Conservation (phyloP, 2,888 invertebrate genomes). For the Acrobasis consociella region DNA sequence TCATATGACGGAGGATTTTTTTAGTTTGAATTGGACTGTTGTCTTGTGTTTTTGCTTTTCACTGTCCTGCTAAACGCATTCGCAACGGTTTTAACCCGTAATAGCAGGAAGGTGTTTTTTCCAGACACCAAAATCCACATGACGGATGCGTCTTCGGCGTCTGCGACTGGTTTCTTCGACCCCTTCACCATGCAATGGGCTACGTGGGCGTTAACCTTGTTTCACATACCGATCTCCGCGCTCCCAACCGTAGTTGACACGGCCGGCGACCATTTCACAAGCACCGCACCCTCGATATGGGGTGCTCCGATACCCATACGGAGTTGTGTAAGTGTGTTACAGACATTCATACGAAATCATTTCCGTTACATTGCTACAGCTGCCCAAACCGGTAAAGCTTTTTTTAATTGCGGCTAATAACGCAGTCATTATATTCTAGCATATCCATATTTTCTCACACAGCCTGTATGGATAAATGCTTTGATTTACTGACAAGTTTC, state of each 20-base stretch:
- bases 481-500: no score
- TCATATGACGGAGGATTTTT: no score
- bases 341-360: neutral
- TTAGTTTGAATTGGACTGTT: no score
- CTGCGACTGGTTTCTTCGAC: slow-evolving; percentile 96
- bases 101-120: neutral
- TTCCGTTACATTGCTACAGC: no score
- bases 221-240: slow-evolving; percentile 88
- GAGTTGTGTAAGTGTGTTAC: slow-evolving; percentile 84
- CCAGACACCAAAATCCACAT: slow-evolving; percentile 84
- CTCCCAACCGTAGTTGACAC: slow-evolving; percentile 93
- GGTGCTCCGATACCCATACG: slow-evolving; percentile 90
- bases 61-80: no score
- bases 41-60: no score
- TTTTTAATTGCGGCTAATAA: no score
- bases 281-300: slow-evolving; percentile 85
- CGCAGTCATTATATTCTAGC: no score
- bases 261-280: slow-evolving; percentile 87
- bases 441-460: neutral
- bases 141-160: slow-evolving; percentile 95
- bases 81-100: no score
- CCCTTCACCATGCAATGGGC: slow-evolving; percentile 96
- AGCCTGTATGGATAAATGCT: no score
- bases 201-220: slow-evolving; percentile 85
- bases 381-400: no score